Evolutionary conservation across 2,113 vertebrate genomes (phyloP).

Genomic region (Hyperopisus bebe): DNA sequence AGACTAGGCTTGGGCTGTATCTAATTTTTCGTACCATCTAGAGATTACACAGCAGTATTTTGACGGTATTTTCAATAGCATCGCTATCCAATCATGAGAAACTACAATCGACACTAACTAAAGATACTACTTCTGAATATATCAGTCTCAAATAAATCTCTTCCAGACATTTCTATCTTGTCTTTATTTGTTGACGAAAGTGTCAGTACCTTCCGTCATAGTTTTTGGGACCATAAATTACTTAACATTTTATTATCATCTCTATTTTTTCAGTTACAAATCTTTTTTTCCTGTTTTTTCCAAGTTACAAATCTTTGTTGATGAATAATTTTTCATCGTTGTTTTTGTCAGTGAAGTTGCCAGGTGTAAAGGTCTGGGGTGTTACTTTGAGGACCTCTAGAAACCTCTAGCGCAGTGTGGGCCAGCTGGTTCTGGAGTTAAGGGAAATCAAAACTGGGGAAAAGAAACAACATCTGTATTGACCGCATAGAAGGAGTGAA

Average conservation of each 20-base stretch:
- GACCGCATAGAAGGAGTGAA: background rate
- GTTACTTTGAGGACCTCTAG: background rate
- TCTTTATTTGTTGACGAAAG: too few relatives aligned
- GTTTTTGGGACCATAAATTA: background rate
- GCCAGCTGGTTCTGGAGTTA: background rate
- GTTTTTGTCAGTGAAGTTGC: background rate
- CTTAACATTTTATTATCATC: background rate
- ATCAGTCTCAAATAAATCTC: background rate
- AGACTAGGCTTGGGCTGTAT: background rate
- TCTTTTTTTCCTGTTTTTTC: too few relatives aligned
- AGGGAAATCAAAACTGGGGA: background rate
- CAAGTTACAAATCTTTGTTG: background rate
- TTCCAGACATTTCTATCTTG: background rate
- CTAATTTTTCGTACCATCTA: background rate
- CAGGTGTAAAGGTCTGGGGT: background rate
- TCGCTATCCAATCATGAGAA: background rate
- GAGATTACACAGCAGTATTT: background rate
- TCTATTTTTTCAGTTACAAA: background rate
- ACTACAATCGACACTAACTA: background rate
- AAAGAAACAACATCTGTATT: background rate
- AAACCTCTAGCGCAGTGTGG: background rate
- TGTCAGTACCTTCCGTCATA: background rate
- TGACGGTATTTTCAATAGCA: background rate
- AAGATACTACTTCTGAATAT: background rate
- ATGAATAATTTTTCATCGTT: background rate